These are phyloP conservation scores for Microctonus hyperodae DNA, from an alignment of 2,888 invertebrate species.

Conservation along the genomic window DNA sequence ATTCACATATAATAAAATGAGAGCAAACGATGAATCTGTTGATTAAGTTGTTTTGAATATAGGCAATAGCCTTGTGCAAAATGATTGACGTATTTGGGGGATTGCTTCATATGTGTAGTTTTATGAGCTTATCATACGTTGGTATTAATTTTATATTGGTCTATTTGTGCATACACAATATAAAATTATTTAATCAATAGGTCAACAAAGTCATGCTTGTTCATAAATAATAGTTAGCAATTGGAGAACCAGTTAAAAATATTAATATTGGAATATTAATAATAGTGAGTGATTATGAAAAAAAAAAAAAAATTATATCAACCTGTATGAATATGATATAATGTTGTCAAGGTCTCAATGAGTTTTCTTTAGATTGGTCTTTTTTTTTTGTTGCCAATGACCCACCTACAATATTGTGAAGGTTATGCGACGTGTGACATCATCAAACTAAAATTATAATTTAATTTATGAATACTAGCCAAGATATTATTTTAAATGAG, in stretches of 20 bases:
- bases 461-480: background rate
- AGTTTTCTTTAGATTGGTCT: constrained; percentile 13
- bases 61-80: background rate
- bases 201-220: constrained; percentile 5
- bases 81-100: background rate
- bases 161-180: background rate
- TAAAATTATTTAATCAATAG: constrained; percentile 6
- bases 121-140: background rate
- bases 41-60: background rate
- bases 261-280: background rate
- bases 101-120: background rate
- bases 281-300: background rate
- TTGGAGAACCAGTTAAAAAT: background rate
- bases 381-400: constrained; percentile 7
- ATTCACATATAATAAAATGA: background rate
- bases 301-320: constrained; percentile 16
- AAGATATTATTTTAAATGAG: background rate
- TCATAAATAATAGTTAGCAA: background rate
- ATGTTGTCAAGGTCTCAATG: constrained; percentile 1
- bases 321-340: background rate
- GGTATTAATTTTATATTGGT: background rate
- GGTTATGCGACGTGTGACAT: background rate
- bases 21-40: background rate
- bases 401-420: background rate
- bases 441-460: constrained; percentile 5